Percentiles rank a stretch among this genome's conserved stretches.
phyloP scores from a whole-genome alignment of 2,888 invertebrate species.

The Scaptomyza cyrtandrae region DNA sequence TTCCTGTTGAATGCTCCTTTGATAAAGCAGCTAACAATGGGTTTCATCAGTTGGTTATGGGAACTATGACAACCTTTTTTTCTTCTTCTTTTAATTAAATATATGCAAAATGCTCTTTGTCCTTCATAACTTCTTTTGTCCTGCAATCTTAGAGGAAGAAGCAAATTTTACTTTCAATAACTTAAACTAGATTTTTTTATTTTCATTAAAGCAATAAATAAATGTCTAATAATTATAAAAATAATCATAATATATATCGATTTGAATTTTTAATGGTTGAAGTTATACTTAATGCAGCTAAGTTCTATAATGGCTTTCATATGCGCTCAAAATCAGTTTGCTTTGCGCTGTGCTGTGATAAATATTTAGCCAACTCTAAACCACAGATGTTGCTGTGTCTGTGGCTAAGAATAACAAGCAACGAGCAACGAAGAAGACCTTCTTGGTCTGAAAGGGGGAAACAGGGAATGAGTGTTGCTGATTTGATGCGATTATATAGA shows the following conservation, averaged over 20 bases:
- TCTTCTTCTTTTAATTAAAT: too few species aligned
- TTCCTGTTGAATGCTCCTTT: background rate
- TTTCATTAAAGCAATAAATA: too few species aligned
- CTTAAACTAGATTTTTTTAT: too few species aligned
- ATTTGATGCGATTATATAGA: slow-evolving; percentile 74
- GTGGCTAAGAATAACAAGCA: slow-evolving; percentile 32
- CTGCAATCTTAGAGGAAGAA: too few species aligned
- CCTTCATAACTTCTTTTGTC: too few species aligned
- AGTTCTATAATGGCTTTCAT: slow-evolving; percentile 5
- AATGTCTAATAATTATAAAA: too few species aligned
- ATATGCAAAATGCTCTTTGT: too few species aligned
- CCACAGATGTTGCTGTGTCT: slow-evolving; percentile 20
- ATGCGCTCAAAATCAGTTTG: slow-evolving; percentile 6
- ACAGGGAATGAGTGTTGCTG: slow-evolving; percentile 35
- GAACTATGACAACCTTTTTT: too few species aligned
- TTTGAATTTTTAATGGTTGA: background rate
- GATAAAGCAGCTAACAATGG: too few species aligned
- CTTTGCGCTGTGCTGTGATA: slow-evolving; percentile 21
- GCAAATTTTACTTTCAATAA: too few species aligned
- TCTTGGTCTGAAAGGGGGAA: background rate
- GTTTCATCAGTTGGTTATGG: too few species aligned
- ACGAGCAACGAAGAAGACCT: slow-evolving; percentile 2
- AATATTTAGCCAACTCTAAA: slow-evolving; percentile 30
- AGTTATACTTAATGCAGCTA: background rate
- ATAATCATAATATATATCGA: too few species aligned